Evolutionary conservation across 2,888 invertebrate species (phyloP).

Genomic region (Amblyjoppa fuscipennis): DNA sequence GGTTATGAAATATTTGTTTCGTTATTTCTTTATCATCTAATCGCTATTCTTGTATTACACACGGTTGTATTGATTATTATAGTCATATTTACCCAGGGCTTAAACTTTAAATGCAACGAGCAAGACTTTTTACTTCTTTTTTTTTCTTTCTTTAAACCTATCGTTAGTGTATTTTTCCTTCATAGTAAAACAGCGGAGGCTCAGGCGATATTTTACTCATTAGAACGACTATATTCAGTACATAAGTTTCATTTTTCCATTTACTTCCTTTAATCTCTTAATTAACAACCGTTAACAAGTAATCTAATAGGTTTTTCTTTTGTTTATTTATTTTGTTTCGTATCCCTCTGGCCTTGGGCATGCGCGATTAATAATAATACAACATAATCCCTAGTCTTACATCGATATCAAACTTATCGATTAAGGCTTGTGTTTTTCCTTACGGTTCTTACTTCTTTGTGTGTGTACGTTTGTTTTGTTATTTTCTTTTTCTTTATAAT

Average conservation of each 20-base stretch:
- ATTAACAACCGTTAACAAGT: slow-evolving; percentile 79
- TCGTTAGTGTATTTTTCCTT: slow-evolving; percentile 55
- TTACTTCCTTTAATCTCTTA: slow-evolving; percentile 70
- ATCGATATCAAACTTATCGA: slow-evolving; percentile 69
- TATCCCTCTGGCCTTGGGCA: slow-evolving; percentile 45
- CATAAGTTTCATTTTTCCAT: slow-evolving; percentile 54
- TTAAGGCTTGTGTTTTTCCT: slow-evolving; percentile 70
- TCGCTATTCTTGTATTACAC: slow-evolving; percentile 66
- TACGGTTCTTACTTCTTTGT: slow-evolving; percentile 47
- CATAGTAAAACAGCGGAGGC: slow-evolving; percentile 52
- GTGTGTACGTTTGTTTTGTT: slow-evolving; percentile 48
- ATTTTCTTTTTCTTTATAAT: slow-evolving; percentile 46
- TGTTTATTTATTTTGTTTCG: slow-evolving; percentile 42
- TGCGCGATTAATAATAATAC: slow-evolving; percentile 64
- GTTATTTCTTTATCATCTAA: slow-evolving; percentile 47
- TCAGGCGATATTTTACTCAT: slow-evolving; percentile 51
- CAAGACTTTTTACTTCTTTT: slow-evolving; percentile 47
- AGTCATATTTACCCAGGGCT: slow-evolving; percentile 77
- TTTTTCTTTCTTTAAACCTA: slow-evolving; percentile 47
- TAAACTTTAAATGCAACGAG: slow-evolving; percentile 76
- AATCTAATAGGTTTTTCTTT: slow-evolving; percentile 77
- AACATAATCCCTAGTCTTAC: slow-evolving; percentile 72
- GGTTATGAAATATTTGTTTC: slow-evolving; percentile 39
- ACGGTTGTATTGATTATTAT: slow-evolving; percentile 73
- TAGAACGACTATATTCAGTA: slow-evolving; percentile 67